Evolutionary conservation across 2,113 vertebrate genomes (phyloP), one percentile per base, ranked within the genome.

Genomic region (Leucopternis melanops): DNA sequence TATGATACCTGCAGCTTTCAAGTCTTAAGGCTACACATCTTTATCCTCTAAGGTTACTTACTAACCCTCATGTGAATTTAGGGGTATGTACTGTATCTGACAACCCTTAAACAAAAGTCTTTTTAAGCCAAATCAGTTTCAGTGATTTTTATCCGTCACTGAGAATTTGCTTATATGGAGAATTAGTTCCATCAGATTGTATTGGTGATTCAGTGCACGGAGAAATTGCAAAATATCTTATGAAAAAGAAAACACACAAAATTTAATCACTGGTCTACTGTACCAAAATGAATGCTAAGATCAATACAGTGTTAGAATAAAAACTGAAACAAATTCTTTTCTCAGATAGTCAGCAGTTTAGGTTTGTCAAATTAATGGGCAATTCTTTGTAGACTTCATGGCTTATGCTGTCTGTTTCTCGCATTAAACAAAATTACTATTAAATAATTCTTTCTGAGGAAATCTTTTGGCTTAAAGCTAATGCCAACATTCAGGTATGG

Each of bases 391-490:
- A 77, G 58, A 66, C 83, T 92, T 58, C 72, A 23, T 70, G 67
- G 82, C 79, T 96, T 90, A 90, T 63, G n/a, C 49, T 88, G 90
- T 85, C 92, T 83, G 66, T 27, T 86, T 89, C 86, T 91, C 1
- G 1, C 86, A 81, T 94, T 88, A 97, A 75, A 57, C 47, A 96
- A 94, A 97, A 93, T 97, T 91, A 94, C 58, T 86, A 91, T 90
- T 75, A 95, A 97, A 71, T 88, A 86, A 96, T 67, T 96, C 71
- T 95, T 95, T 75, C 78, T 67, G 86, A 89, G 49, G 72, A 97
- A 95, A 85, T 90, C 45, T 96, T 45, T 61, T 1, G 9, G 94
- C 52, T 83, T 94, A 81, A 70, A 93, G 84, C 38, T 96, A 97
- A 95, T 69, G 85, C n/a, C 78, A 93, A 45, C 81, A 75, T 90